Evolutionary conservation across 2,113 vertebrate species (phyloP), one percentile per base, ranked within the genome.

Genomic region (Naja naja): DNA sequence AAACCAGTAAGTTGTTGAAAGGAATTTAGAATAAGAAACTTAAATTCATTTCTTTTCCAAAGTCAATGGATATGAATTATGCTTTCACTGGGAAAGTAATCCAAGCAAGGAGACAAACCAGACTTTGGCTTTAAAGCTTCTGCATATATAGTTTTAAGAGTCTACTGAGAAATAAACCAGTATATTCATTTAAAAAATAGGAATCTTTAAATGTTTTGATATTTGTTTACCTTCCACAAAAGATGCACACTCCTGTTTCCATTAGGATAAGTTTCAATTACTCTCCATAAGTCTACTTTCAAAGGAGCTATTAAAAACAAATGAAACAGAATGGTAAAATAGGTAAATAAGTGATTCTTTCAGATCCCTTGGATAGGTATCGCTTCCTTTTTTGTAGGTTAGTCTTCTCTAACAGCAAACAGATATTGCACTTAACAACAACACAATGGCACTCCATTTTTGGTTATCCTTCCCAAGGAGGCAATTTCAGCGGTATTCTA

Each of bases 201-300:
- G 0, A 0, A 91, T 58, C 89, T 93, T 23, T 4, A 90, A 34
- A 22, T 93, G 49, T 88, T 3, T 55, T 52, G 85, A 85, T 27
- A 4, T 5, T 0, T 55, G 95, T 0, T 69, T 96, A 98, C 98
- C 97, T 98, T 97, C 97, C 98, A 98, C 25, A 97, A 94, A 90
- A 98, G 95, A 89, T 92, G 91, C 81, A 98, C 96, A 27, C 2
- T 34, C 95, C 97, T 97, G 23, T 1, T 94, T 92, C 94, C 93
- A 64, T 95, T 30, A 7, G 43, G 49, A 0, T 10, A 74, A 45
- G 95, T 89, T 25, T 94, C 91, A 95, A 98, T 96, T 81, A 97
- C 93, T 91, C 98, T 96, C 98, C 98, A 98, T 12, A 98, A 95
- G 89, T 97, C 97, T 93, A 97, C 93, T 93, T 81, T 95, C 56